Conservation (phyloP, 1,140 invertebrate genomes). For the Triops longicaudatus region DNA sequence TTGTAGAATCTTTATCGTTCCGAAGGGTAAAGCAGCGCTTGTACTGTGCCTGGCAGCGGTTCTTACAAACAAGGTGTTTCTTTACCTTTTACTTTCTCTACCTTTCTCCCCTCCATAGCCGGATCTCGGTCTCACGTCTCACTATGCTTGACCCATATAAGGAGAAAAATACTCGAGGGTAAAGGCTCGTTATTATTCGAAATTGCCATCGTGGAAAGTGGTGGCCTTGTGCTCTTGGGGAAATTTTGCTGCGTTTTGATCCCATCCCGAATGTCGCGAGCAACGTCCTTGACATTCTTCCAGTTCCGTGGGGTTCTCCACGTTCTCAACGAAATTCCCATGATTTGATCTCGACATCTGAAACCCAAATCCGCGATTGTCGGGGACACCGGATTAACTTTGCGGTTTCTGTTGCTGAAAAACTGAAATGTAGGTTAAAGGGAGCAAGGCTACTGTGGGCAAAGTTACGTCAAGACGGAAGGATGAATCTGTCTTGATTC, state of each 20-base stretch:
- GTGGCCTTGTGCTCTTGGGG: slow-evolving; percentile 1
- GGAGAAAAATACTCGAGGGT: neutral
- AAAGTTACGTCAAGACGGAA: neutral
- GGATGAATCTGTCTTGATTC: neutral
- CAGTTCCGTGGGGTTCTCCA: neutral
- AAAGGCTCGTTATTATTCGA: neutral
- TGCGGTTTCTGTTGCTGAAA: neutral
- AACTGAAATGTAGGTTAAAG: neutral
- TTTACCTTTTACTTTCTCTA: neutral
- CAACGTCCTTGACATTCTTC: slow-evolving; percentile 1
- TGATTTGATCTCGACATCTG: neutral
- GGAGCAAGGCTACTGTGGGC: neutral
- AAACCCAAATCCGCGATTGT: neutral
- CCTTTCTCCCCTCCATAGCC: neutral
- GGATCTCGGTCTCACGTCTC: neutral
- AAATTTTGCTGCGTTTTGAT: neutral
- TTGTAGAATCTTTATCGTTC: too few relatives aligned
- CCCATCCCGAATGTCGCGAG: neutral
- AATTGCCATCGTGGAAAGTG: neutral
- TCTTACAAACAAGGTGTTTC: too few relatives aligned
- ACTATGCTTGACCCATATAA: neutral
- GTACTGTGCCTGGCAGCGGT: neutral
- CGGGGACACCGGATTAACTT: neutral
- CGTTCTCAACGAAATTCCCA: neutral
- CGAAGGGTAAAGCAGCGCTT: neutral